Percentiles rank a stretch among this genome's conserved stretches.
phyloP scores from a whole-genome alignment of 2,113 vertebrate species.

The Neodon shergylaensis region DNA sequence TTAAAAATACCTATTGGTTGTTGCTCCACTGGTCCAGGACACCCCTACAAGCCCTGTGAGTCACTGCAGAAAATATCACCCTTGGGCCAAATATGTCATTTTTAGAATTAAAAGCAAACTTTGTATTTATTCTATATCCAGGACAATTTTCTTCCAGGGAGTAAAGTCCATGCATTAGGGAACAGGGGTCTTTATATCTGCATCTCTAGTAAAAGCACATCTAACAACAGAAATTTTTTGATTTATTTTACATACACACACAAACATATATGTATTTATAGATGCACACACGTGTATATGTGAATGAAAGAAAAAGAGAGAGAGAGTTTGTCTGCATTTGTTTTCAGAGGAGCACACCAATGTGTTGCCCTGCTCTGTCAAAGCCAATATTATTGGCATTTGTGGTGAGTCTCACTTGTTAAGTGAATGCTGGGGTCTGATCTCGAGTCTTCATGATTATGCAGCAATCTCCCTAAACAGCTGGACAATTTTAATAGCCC shows the following conservation, averaged over 20 bases:
- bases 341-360: background rate
- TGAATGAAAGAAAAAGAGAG: background rate
- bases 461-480: background rate
- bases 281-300: too few relatives aligned
- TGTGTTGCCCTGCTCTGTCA: background rate
- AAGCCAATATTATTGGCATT: background rate
- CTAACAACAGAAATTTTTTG: background rate
- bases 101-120: background rate
- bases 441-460: background rate
- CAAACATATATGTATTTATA: too few relatives aligned
- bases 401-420: background rate
- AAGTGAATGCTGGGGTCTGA: background rate
- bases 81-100: background rate
- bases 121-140: background rate
- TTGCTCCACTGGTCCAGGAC: background rate
- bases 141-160: background rate
- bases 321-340: background rate
- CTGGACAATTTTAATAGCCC: too few relatives aligned
- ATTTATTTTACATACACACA: background rate
- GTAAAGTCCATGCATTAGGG: too few relatives aligned
- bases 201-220: background rate
- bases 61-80: too few relatives aligned
- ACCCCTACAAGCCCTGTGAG: background rate
- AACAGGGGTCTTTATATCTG: background rate
- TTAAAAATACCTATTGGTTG: background rate